Evolutionary conservation across 1,140 invertebrate species (phyloP).

Genomic region (Solenopsis fugax): DNA sequence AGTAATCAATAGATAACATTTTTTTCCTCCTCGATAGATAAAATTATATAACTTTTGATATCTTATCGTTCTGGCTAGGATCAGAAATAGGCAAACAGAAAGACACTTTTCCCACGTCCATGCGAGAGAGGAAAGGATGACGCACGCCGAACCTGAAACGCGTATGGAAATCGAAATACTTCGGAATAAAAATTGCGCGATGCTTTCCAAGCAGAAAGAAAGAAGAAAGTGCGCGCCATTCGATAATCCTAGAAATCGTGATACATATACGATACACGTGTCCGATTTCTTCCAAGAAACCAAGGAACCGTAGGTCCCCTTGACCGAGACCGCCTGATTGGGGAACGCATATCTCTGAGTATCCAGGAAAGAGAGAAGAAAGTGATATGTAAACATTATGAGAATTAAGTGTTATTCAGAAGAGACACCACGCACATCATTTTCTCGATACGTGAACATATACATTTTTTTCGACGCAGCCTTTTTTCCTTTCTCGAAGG

Average conservation of each 20-base stretch:
- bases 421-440: not conserved
- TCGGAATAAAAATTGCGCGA: conserved; percentile 9
- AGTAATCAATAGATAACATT: not conserved
- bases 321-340: not conserved
- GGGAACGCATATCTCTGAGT: not conserved
- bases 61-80: conserved; percentile 13
- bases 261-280: conserved; percentile 22
- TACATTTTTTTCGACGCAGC: not conserved
- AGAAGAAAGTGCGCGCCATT: conserved; percentile 52
- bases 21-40: conserved; percentile 1
- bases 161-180: conserved; percentile 23
- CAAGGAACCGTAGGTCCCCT: conserved; percentile 24
- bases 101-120: not conserved
- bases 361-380: not conserved
- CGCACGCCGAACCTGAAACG: not conserved
- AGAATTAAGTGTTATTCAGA: not conserved
- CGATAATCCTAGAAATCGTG: conserved; percentile 70
- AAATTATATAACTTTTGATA: conserved; percentile 1
- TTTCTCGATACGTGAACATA: not conserved
- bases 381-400: conserved; percentile 1
- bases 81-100: conserved; percentile 5
- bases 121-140: not conserved
- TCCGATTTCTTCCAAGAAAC: conserved; percentile 54
- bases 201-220: conserved; percentile 18
- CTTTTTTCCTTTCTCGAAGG: not conserved